phyloP scores from a whole-genome alignment of 2,113 vertebrate genomes.

The Podarcis raffonei region DNA sequence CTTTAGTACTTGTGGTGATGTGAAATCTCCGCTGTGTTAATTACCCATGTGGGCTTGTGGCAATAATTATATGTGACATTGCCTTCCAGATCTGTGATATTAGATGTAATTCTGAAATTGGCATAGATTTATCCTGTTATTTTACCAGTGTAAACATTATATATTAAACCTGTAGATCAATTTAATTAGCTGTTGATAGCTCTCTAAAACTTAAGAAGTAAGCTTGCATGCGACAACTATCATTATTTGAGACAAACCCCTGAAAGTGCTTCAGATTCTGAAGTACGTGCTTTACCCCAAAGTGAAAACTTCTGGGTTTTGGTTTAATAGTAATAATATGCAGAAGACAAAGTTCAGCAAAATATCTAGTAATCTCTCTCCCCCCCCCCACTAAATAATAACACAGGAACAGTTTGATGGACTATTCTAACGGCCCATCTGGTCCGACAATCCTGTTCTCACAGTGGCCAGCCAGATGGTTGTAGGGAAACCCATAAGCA shows the following conservation, averaged over 20 bases:
- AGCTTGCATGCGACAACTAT: conserved; percentile 11
- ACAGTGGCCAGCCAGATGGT: too few species aligned
- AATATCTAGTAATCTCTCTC: background rate
- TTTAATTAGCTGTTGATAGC: conserved; percentile 41
- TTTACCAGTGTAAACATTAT: conserved; percentile 44
- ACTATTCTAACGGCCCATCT: too few species aligned
- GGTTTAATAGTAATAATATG: background rate
- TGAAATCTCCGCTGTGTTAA: conserved; percentile 54
- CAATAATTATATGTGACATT: conserved; percentile 55
- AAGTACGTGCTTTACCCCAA: background rate
- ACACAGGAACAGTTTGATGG: too few species aligned
- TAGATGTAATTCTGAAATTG: conserved; percentile 55
- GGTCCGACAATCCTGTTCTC: too few species aligned
- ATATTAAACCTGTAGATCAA: conserved; percentile 39
- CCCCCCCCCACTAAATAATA: too few species aligned
- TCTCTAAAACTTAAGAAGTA: conserved; percentile 38
- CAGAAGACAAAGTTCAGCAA: background rate
- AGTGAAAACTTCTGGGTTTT: conserved; percentile 5
- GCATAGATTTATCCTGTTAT: conserved; percentile 48
- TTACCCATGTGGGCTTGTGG: conserved; percentile 48
- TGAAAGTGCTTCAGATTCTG: background rate
- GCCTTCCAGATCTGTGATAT: conserved; percentile 37
- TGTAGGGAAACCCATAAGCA: too few species aligned
- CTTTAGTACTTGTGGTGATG: conserved; percentile 47
- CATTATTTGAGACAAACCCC: background rate